phyloP scores from a whole-genome alignment of 2,888 invertebrate species.

The Eupithecia dodoneata region DNA sequence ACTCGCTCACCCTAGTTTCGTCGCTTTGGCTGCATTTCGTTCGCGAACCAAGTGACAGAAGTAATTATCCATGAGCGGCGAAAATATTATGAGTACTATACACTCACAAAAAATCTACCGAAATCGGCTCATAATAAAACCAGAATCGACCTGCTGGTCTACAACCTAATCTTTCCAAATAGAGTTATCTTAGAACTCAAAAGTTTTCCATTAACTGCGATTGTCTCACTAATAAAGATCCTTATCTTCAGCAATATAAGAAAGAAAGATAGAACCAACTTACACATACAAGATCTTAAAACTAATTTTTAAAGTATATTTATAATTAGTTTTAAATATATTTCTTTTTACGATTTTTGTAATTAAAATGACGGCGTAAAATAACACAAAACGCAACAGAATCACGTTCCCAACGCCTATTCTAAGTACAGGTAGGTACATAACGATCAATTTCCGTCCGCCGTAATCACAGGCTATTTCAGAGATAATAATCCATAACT shows the following conservation, averaged over 20 bases:
- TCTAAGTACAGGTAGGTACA: constrained; percentile 17
- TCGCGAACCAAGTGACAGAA: background rate
- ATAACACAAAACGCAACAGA: constrained; percentile 14
- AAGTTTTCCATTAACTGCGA: no score
- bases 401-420: constrained; percentile 31
- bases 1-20: background rate
- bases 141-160: no score
- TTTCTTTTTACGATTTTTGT: background rate
- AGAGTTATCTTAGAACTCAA: background rate
- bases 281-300: no score
- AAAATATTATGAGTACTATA: background rate
- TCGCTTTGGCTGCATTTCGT: background rate
- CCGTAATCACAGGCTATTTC: constrained; percentile 51
- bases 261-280: no score
- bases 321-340: no score
- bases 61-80: background rate
- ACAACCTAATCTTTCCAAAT: background rate
- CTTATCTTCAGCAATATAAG: background rate
- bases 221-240: background rate
- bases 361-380: background rate
- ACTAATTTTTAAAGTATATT: no score
- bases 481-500: constrained; percentile 58
- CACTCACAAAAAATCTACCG: no score
- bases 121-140: no score
- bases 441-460: constrained; percentile 49